A percentile compares a stretch with the other conserved stretches of the same genome.
Evolutionary conservation across 2,797 vertebrate species (phyloP).

Genomic region (Poecilia velifera): DNA sequence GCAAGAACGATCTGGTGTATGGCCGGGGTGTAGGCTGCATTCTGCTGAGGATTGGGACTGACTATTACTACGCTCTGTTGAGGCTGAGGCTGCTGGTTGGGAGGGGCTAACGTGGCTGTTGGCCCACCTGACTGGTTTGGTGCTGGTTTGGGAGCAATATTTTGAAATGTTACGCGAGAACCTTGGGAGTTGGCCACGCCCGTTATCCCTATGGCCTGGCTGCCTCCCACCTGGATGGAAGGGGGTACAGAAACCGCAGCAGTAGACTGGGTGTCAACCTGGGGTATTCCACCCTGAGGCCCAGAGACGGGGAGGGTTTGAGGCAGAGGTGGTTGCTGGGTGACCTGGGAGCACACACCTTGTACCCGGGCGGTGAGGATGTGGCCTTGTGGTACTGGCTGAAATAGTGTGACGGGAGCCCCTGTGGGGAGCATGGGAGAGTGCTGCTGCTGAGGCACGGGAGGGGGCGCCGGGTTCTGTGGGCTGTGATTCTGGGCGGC

Average conservation of each 20-base stretch:
- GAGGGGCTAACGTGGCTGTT: constrained; percentile 72
- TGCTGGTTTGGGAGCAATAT: constrained; percentile 96
- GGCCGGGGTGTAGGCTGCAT: constrained; percentile 89
- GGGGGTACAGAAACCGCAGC: constrained; percentile 76
- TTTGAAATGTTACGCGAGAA: constrained; percentile 93
- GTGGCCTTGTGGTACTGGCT: constrained; percentile 93
- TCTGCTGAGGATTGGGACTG: constrained; percentile 90
- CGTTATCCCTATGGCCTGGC: constrained; percentile 87
- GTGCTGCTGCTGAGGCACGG: constrained; percentile 66
- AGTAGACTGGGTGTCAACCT: constrained; percentile 85
- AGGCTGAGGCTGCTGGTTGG: constrained; percentile 71
- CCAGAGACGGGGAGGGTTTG: constrained; percentile 83
- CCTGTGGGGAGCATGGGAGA: constrained; percentile 89
- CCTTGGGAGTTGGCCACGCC: constrained; percentile 87
- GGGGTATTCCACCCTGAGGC: constrained; percentile 76
- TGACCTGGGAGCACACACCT: constrained; percentile 86
- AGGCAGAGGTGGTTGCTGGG: constrained; percentile 74
- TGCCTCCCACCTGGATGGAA: constrained; percentile 87
- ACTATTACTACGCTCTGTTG: constrained; percentile 92
- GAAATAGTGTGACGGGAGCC: constrained; percentile 91
- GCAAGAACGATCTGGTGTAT: constrained; percentile 98
- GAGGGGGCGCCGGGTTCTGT: constrained; percentile 67
- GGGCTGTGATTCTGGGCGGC: constrained; percentile 87
- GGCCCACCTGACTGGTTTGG: constrained; percentile 83
- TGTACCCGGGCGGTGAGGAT: constrained; percentile 92